These are phyloP conservation scores for Stramonita haemastoma DNA, from an alignment of 2,888 invertebrate species.

Conservation along the genomic window DNA sequence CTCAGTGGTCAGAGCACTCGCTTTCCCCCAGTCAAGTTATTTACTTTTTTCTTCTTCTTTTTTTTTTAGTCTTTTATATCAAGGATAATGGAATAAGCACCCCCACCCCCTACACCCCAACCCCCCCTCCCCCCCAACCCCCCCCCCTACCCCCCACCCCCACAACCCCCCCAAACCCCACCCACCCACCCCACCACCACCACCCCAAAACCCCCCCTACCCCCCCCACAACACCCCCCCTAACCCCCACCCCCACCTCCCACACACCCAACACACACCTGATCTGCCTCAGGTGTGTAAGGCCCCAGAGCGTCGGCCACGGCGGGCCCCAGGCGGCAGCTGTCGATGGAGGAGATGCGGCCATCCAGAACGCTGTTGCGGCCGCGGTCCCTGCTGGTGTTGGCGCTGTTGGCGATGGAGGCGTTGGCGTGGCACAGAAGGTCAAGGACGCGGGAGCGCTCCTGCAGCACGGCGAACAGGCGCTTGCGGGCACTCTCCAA, in stretches of 20 bases:
- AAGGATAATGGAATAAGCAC: no score
- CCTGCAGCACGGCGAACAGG: constrained; percentile 73
- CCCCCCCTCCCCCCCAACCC: not conserved
- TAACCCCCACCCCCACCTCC: not conserved
- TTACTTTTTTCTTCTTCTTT: no score
- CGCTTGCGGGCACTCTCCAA: constrained; percentile 72
- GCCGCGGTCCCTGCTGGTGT: not conserved
- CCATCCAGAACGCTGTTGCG: constrained; percentile 51
- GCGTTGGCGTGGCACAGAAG: constrained; percentile 73
- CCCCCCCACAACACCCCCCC: not conserved
- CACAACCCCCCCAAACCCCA: not conserved
- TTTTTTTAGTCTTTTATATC: not conserved
- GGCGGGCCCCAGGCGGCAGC: constrained; percentile 41
- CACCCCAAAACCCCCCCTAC: not conserved
- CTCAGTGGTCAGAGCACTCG: no score
- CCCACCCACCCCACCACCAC: not conserved
- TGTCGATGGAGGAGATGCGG: constrained; percentile 53
- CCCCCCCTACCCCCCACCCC: not conserved
- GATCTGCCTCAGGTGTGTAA: constrained; percentile 74
- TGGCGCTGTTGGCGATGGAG: constrained; percentile 53
- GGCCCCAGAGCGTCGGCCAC: constrained; percentile 72
- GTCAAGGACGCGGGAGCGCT: constrained; percentile 75
- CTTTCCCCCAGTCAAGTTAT: no score
- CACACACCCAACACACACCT: constrained; percentile 47
- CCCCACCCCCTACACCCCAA: not conserved